Evolutionary conservation across 2,888 invertebrate species (phyloP).

Genomic region (Pyralis farinalis): DNA sequence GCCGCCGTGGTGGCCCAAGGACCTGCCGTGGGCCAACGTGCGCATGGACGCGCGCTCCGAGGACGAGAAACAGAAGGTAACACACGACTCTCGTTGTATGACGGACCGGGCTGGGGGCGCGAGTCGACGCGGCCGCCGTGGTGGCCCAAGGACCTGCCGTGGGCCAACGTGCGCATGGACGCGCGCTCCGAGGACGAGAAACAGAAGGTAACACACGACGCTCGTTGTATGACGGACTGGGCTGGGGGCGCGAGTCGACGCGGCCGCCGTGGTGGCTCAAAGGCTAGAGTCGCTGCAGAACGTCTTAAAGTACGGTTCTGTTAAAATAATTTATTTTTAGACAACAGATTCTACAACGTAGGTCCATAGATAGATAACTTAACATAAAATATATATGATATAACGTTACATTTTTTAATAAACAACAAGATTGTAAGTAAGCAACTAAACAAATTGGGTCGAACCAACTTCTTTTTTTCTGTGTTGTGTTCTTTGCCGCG

Average conservation of each 20-base stretch:
- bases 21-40: slow-evolving; percentile 98
- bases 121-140: slow-evolving; percentile 92
- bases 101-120: slow-evolving; percentile 98
- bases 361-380: no score
- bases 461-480: no score
- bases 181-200: slow-evolving; percentile 97
- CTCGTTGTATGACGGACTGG: slow-evolving; percentile 93
- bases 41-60: slow-evolving; percentile 97
- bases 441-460: no score
- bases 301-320: no score
- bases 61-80: slow-evolving; percentile 97
- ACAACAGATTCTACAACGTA: no score
- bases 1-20: slow-evolving; percentile 99
- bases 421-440: no score
- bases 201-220: slow-evolving; percentile 87
- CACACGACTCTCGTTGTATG: slow-evolving; percentile 80
- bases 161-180: slow-evolving; percentile 99
- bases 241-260: slow-evolving; percentile 98
- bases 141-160: slow-evolving; percentile 99
- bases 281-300: no score
- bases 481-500: no score
- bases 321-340: no score
- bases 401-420: no score
- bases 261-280: slow-evolving; percentile 99
- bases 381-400: no score